Evolutionary conservation across 64 coral and sea anemone genomes (phyloP), one percentile per base, ranked within the genome.

Genomic region (Pachyseris speciosa): DNA sequence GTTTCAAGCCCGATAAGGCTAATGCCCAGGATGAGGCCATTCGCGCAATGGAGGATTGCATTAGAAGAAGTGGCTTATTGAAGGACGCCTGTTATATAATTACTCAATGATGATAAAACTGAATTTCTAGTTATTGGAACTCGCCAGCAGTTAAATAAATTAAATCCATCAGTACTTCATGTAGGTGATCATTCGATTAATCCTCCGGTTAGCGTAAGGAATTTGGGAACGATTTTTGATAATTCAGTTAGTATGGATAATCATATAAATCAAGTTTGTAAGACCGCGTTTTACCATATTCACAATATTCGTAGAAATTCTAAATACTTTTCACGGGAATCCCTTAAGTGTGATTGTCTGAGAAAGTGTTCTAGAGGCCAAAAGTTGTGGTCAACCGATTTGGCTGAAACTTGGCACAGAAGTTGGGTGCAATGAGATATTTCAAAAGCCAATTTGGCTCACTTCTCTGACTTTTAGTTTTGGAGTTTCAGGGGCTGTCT

Each of bases 1-100:
- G 64, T 86, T 86, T 86, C 48, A 86, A 86, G 84, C 84, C 84
- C 71, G 65, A 86, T 86, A 36, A 68, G 41, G 84, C 37, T 86
- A 69, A 68, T 36, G 58, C 83, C 61, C 83, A 86, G 63, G 59
- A 86, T 22, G 83, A 69, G 59, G 61, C 83, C 55, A 84, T 84
- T 84, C 80, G 80, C 57, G 80, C 80, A 84, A 37, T 84, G 80
- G 80, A 84, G 80, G 57, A 85, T 85, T 85, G 81, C 61, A 85
- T 85, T 85, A 38, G 66, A 66, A 38, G 81, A 42, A 85, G n/a
- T 65, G 36, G 81, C 81, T 85, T 52, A 85, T 85, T 71, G 84
- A 74, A 59, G 37, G 61, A n/a, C 65, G 84, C 44, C 84, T 86
- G 84, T n/a, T n/a, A n/a, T n/a, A n/a, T n/a, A n/a, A n/a, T 50